A percentile compares a stretch with the other conserved stretches of the same genome.
These are phyloP conservation scores for Tonatia bakeri DNA, from an alignment of 2,113 vertebrate species.

Conservation along the genomic window DNA sequence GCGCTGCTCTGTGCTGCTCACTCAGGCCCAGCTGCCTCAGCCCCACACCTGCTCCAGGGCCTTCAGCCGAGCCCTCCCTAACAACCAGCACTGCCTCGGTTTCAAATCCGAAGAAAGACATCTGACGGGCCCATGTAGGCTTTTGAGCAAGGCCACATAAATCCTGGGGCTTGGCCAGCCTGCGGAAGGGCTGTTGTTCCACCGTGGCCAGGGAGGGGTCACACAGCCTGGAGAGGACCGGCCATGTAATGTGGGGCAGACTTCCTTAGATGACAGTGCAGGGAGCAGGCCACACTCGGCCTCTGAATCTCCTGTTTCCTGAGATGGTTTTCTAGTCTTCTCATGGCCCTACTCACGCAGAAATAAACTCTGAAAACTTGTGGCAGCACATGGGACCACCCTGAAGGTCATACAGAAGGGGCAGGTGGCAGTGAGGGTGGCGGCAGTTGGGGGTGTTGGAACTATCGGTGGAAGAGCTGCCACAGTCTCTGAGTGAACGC, in stretches of 20 bases:
- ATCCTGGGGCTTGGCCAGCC: neutral
- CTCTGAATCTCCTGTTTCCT: neutral
- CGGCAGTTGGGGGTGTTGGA: neutral
- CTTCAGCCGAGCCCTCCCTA: neutral
- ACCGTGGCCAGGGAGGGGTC: neutral
- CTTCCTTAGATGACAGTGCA: neutral
- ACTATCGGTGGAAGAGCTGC: neutral
- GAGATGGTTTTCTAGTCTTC: rapidly evolving
- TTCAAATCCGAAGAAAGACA: neutral
- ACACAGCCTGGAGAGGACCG: neutral
- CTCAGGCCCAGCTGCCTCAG: too few relatives aligned
- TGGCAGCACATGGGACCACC: neutral
- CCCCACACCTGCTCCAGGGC: neutral
- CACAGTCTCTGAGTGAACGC: neutral
- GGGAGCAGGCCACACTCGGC: neutral
- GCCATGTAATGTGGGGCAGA: neutral
- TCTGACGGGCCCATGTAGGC: neutral
- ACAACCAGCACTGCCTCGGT: neutral
- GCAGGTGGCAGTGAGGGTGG: neutral
- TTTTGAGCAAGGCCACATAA: neutral
- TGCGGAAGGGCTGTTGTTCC: neutral
- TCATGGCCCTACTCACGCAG: neutral
- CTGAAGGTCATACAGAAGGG: neutral
- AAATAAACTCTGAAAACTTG: neutral
- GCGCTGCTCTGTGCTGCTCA: too few relatives aligned